Conservation (phyloP, 30 jellyfish, hydroid and myxozoan species). For the Catostylus mosaicus region DNA sequence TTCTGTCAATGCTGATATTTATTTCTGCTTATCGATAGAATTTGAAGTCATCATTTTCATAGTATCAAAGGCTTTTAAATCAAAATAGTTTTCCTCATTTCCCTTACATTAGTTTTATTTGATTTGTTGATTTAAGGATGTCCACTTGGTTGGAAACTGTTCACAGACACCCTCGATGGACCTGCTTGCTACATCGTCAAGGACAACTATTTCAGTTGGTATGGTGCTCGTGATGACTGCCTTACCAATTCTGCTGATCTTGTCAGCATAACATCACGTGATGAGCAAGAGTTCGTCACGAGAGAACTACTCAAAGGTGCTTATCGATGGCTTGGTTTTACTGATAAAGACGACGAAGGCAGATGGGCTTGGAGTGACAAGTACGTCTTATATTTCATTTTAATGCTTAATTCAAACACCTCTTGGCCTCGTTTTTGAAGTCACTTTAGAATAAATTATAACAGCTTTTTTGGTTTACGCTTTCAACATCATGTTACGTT, state of each 20-base stretch:
- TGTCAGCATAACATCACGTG: constrained; percentile 81
- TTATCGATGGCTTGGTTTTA: constrained; percentile 96
- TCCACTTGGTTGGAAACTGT: constrained; percentile 82
- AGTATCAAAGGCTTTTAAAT: too few relatives aligned
- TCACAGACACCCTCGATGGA: constrained; percentile 73
- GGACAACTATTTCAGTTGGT: constrained; percentile 90
- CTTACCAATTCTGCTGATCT: constrained; percentile 86
- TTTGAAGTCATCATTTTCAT: too few relatives aligned
- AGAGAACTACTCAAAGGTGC: constrained; percentile 75
- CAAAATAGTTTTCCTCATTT: too few relatives aligned
- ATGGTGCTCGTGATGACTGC: constrained; percentile 95
- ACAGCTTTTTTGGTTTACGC: too few relatives aligned
- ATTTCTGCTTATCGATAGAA: too few relatives aligned
- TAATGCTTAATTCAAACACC: too few relatives aligned
- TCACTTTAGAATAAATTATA: too few relatives aligned
- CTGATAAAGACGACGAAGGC: constrained; percentile 93
- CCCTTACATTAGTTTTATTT: too few relatives aligned
- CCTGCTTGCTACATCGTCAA: constrained; percentile 85
- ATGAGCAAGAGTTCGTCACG: constrained; percentile 91
- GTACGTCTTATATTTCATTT: constrained; percentile 43
- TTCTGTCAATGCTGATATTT: background rate
- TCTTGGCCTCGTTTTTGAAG: too few relatives aligned
- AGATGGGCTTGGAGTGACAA: constrained; percentile 99
- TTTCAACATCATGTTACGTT: too few relatives aligned
- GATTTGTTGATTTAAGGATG: constrained; percentile 81